These are phyloP conservation scores for Argyrosomus japonicus DNA, from an alignment of 2,113 vertebrate species.

Conservation along the genomic window DNA sequence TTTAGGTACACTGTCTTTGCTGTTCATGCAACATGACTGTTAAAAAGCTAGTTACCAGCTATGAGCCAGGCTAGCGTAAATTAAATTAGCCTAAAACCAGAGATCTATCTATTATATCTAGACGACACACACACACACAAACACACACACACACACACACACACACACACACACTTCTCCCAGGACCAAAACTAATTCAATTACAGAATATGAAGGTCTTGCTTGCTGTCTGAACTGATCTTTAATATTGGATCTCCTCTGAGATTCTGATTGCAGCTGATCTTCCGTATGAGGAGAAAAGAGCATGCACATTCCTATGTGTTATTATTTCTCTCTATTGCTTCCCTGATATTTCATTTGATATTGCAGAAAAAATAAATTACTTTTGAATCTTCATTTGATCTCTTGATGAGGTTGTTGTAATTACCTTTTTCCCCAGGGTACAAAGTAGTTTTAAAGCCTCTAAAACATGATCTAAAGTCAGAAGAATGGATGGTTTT, in stretches of 20 bases:
- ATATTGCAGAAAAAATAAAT: background rate
- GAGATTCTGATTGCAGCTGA: conserved; percentile 10
- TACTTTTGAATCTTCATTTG: conserved; percentile 15
- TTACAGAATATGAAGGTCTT: conserved; percentile 46
- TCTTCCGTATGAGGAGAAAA: background rate
- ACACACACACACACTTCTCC: background rate
- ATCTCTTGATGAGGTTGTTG: conserved; percentile 5
- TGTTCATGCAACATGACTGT: no score
- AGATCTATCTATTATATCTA: no score
- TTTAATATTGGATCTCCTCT: conserved; percentile 22
- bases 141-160: conserved; percentile 3
- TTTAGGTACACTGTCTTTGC: no score
- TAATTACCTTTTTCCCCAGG: background rate
- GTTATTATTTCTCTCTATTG: conserved; percentile 28
- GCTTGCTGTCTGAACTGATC: conserved; percentile 7
- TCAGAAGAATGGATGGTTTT: conserved; percentile 9
- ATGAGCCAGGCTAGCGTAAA: no score
- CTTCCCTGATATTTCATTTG: conserved; percentile 33
- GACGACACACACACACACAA: background rate
- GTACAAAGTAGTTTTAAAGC: background rate
- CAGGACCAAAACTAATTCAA: background rate
- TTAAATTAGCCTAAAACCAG: no score
- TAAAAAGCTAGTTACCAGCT: no score
- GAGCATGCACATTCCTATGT: conserved; percentile 1
- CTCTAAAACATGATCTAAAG: background rate